Conservation (phyloP, 2,113 vertebrate species). For the Verasper variegatus region DNA sequence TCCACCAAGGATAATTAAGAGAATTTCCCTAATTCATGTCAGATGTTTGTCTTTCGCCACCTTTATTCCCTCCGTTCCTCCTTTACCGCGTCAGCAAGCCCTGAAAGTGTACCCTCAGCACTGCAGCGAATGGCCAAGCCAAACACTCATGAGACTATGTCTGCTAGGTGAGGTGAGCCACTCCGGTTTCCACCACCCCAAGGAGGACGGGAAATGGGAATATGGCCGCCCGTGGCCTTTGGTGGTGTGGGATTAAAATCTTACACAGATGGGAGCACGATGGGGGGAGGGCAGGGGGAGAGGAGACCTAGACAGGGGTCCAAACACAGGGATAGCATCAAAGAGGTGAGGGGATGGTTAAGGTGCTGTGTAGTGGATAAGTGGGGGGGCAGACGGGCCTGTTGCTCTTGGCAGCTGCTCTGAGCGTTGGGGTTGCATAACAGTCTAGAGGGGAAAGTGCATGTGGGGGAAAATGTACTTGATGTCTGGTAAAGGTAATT, state of each 20-base stretch:
- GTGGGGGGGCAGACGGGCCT: slow-evolving; percentile 57
- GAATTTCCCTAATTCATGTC: slow-evolving; percentile 73
- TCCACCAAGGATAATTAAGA: slow-evolving; percentile 66
- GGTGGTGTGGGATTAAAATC: slow-evolving; percentile 44
- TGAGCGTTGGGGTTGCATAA: slow-evolving; percentile 36
- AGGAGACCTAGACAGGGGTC: slow-evolving; percentile 4
- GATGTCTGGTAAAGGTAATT: slow-evolving; percentile 38
- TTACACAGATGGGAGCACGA: slow-evolving; percentile 9
- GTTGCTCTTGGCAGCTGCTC: slow-evolving; percentile 74
- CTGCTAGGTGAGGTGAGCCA: slow-evolving; percentile 27
- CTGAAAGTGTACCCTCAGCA: slow-evolving; percentile 74
- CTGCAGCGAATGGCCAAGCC: slow-evolving; percentile 61
- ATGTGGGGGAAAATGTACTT: slow-evolving; percentile 25
- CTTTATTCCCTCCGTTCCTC: slow-evolving; percentile 51
- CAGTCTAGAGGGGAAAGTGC: slow-evolving; percentile 52
- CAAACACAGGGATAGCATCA: background rate
- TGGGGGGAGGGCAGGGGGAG: background rate
- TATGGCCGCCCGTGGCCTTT: slow-evolving; percentile 28
- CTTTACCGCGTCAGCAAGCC: slow-evolving; percentile 66
- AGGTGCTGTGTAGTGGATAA: slow-evolving; percentile 18
- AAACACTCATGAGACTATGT: slow-evolving; percentile 52
- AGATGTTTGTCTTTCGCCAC: slow-evolving; percentile 73
- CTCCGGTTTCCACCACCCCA: slow-evolving; percentile 52
- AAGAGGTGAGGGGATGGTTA: slow-evolving; percentile 33
- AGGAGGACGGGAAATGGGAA: slow-evolving; percentile 58